Percentiles rank a stretch among this genome's conserved stretches.
Conservation (phyloP, 2,113 vertebrate species). For the Callopanchax toddi region DNA sequence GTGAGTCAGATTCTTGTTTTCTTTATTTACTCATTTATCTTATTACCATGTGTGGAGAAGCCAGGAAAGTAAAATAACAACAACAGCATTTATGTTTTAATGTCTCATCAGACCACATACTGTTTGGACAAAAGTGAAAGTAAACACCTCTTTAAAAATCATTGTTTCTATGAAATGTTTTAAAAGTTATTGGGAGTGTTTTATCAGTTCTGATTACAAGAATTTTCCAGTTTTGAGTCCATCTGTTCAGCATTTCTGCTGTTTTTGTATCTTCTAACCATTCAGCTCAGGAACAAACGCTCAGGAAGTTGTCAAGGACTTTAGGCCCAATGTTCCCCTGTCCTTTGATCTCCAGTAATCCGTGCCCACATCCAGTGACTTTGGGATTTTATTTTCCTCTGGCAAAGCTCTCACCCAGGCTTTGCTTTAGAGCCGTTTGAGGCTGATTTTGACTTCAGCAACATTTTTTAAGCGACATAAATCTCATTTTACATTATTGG, state of each 20-base stretch:
- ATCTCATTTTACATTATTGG: neutral
- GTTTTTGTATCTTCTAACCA: neutral
- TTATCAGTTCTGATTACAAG: neutral
- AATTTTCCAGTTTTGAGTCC: neutral
- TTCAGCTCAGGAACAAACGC: neutral
- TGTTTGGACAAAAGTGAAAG: slow-evolving; percentile 14
- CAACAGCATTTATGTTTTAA: slow-evolving; percentile 18
- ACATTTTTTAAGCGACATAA: neutral
- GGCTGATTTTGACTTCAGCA: neutral
- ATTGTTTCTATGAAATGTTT: neutral
- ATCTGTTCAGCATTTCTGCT: neutral
- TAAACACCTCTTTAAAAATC: slow-evolving; percentile 8
- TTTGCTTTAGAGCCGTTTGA: neutral
- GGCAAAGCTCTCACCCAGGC: neutral
- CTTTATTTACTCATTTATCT: slow-evolving; percentile 35
- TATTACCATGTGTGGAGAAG: slow-evolving; percentile 24
- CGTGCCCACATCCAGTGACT: neutral
- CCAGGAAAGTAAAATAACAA: slow-evolving; percentile 15
- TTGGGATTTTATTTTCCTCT: slow-evolving; percentile 15
- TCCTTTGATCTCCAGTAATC: slow-evolving; percentile 15
- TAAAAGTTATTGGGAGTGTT: neutral
- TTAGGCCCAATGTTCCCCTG: neutral
- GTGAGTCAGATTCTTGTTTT: slow-evolving; percentile 25
- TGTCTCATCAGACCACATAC: slow-evolving; percentile 36
- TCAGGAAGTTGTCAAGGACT: slow-evolving; percentile 5